Base-by-base conservation (phyloP, 53 echinoderm and acorn worm genomes). In the Zoroaster sp. region DNA sequence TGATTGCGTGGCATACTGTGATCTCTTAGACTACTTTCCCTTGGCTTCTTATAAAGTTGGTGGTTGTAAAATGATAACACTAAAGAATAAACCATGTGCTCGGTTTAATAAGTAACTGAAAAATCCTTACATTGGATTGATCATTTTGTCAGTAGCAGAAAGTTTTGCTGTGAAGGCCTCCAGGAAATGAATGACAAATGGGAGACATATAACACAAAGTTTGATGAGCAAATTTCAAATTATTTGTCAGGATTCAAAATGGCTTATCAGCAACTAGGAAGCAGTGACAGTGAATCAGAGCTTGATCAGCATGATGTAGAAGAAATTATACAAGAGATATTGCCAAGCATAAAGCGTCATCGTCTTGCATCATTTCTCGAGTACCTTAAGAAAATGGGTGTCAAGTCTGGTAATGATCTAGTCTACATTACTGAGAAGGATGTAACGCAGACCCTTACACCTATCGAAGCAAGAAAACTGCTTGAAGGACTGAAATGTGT, bases 401-500 rank as follows among this genome's bases (percentile, higher is more conserved):
- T 92, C 20, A 88, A 82, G 47, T 54, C 47, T 44, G 54, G 42
- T 40, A 47, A 35, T 40, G 92, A 92, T 55, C 77, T 92, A 35
- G 69, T 73, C 21, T 88, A 81, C 45, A 88, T 92, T 28, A 41
- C 54, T 63, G 87, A 87, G 59, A 34, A 66, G 70, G 92, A 92
- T 66, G 40, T 92, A 30, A 35, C 40, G 12, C 39, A 77, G 40
- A 74, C 69, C 18, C 81, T 92, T 40, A 92, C 80, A 71, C 73
- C 49, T 36, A 75, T 92, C 40, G 88, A 92, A 74, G 73, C 77
- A 66, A 77, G 89, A 54, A 89, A 81, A 40, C 35, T 89, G 78
- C 33, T 89, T 28, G 72, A 87, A 51, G 73, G 46, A 40, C 72
- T 71, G 87, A 47, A 87, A 18, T 52, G 52, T 52, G 2, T 52